Conservation (phyloP, 2,113 vertebrate species). For the Tenebrosternarchus preto region DNA sequence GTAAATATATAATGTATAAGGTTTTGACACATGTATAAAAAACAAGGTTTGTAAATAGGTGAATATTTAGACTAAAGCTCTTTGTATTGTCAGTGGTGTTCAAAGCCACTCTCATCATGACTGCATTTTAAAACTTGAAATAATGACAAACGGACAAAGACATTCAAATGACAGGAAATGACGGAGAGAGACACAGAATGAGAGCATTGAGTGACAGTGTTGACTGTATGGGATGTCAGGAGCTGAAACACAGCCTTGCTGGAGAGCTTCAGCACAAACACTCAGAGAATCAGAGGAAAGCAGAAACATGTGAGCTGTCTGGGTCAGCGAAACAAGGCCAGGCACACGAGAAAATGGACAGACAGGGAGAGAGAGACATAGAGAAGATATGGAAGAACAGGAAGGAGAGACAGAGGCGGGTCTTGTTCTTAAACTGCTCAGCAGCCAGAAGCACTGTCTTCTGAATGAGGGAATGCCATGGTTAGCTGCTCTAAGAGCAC, state of each 20-base stretch:
- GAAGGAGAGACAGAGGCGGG: background rate
- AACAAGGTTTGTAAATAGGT: too few species aligned
- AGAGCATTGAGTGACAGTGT: background rate
- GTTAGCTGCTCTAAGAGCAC: background rate
- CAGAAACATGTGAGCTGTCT: conserved; percentile 8
- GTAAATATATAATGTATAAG: too few species aligned
- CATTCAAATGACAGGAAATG: conserved; percentile 20
- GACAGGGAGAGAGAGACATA: background rate
- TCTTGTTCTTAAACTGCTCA: background rate
- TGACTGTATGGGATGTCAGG: background rate
- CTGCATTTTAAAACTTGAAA: background rate
- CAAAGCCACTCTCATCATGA: too few species aligned
- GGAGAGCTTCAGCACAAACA: conserved; percentile 8
- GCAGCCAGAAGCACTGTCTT: background rate
- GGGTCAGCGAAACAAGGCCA: background rate
- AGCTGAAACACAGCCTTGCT: conserved; percentile 20
- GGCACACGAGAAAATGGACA: conserved; percentile 21
- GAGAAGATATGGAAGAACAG: background rate
- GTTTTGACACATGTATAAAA: too few species aligned
- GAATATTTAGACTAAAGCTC: too few species aligned
- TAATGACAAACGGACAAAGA: background rate
- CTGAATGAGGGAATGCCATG: background rate
- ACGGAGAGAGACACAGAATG: conserved; percentile 35
- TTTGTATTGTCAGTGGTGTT: too few species aligned
- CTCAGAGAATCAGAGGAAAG: conserved; percentile 21